Percentiles rank a stretch among this genome's conserved stretches.
Evolutionary conservation across 2,888 invertebrate species (phyloP).

Genomic region (Zygogramma bicolorata): DNA sequence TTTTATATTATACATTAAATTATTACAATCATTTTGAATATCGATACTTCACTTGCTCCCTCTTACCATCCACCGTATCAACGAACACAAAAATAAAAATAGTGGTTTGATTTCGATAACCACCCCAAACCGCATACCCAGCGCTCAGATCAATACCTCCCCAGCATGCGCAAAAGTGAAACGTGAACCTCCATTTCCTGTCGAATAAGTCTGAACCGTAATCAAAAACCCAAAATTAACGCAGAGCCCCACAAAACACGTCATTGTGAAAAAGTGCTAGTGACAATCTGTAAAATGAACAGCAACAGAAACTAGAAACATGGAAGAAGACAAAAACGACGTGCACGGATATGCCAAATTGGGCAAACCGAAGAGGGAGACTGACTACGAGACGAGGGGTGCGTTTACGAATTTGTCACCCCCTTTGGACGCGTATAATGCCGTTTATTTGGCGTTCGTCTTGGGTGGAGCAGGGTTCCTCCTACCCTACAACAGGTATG

Average conservation of each 20-base stretch:
- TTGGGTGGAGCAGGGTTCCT: conserved; percentile 91
- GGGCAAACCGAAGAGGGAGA: conserved; percentile 45
- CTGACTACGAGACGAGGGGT: conserved; percentile 63
- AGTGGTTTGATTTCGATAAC: neutral
- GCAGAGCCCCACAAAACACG: no score
- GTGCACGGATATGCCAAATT: conserved; percentile 62
- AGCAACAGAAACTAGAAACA: conserved; percentile 28
- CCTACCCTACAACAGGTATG: conserved; percentile 90
- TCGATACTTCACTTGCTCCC: no score
- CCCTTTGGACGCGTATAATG: conserved; percentile 78
- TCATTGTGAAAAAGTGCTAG: conserved; percentile 31
- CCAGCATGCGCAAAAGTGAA: neutral
- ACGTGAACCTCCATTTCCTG: neutral
- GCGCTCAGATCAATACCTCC: neutral
- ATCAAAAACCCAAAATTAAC: neutral
- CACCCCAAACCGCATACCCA: neutral
- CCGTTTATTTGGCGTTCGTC: conserved; percentile 81
- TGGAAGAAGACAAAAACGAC: conserved; percentile 58
- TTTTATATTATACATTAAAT: no score
- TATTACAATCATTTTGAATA: no score
- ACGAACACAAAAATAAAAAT: neutral
- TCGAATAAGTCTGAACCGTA: neutral
- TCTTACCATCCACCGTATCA: no score
- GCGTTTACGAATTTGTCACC: conserved; percentile 74
- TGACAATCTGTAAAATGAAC: conserved; percentile 11